Percentiles rank a stretch among this genome's conserved stretches.
Evolutionary conservation across 2,888 invertebrate genomes (phyloP).

Genomic region (Petrolisthes cinctipes): DNA sequence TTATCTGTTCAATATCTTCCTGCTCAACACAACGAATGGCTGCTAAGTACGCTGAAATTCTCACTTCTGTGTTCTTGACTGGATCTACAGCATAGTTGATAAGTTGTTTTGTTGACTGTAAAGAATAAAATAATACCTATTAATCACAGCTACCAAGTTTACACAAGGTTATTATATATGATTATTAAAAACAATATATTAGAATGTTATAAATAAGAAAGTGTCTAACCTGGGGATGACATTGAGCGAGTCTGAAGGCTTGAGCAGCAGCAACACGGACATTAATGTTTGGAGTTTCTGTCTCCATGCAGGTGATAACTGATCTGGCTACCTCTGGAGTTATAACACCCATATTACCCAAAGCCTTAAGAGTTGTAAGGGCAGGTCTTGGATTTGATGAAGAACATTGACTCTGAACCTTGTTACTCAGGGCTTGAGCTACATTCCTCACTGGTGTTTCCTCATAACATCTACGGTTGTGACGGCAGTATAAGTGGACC

Average conservation of each 20-base stretch:
- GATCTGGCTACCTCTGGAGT: constrained; percentile 9
- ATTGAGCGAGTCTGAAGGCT: constrained; percentile 46
- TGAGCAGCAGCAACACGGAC: constrained; percentile 58
- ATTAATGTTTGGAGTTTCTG: not conserved
- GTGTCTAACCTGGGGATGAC: constrained; percentile 35
- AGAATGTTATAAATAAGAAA: too few species aligned
- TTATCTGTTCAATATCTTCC: constrained; percentile 24
- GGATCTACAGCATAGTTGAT: constrained; percentile 23
- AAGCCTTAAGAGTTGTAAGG: constrained; percentile 43
- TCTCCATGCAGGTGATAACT: constrained; percentile 30
- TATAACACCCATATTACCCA: constrained; percentile 58
- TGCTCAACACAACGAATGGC: constrained; percentile 37
- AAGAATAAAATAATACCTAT: not conserved
- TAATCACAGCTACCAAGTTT: not conserved
- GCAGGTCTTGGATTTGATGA: constrained; percentile 19
- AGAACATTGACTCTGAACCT: constrained; percentile 29
- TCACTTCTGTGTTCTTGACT: constrained; percentile 33
- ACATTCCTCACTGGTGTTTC: constrained; percentile 17
- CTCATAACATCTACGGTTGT: constrained; percentile 17
- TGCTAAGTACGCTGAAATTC: constrained; percentile 43
- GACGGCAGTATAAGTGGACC: constrained; percentile 49
- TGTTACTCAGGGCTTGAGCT: constrained; percentile 28
- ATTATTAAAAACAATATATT: not conserved
- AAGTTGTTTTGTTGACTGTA: constrained; percentile 22
- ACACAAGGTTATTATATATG: not conserved